Evolutionary conservation across 2,888 invertebrate genomes (phyloP), one percentile per base, ranked within the genome.

Genomic region (Apoda limacodes): DNA sequence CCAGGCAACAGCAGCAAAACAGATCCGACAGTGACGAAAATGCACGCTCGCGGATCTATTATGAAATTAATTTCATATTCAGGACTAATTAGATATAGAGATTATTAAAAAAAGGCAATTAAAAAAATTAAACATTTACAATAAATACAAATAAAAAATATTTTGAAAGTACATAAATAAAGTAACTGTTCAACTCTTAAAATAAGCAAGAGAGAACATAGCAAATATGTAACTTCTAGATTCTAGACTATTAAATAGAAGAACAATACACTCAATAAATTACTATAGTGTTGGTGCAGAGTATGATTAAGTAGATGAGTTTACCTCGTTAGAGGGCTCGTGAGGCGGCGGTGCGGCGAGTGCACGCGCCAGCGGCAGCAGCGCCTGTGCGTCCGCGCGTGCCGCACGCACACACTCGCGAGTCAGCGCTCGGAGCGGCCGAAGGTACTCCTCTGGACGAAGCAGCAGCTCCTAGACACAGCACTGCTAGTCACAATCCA

Each of bases 361-460:
- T 0, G 89, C 88, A 30, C 89, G 86, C 32, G 92, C 92, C 38
- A 98, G 88, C 30, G 87, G 87, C 11, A 88, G 72, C 34, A 96
- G 83, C 56, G 90, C 91, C 27, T 86, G 55, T 91, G 95, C 64
- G 88, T 89, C 36, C 86, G 85, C 60, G 1, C 95, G 90, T 85
- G 37, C 93, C 72, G 91, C 89, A 9, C 96, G 86, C 28, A 94
- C 91, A 39, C 95, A 89, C 78, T 98, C 98, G 31, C 97, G 85
- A 0, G 96, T 78, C 39, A 98, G 82, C 4, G 91, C 89, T 2
- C 97, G 85, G 44, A 98, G 66, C 1, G 95, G 91, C 2, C 95
- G 85, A 36, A 95, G 75, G 65, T 93, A 96, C 67, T 98, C 98
- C 45, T 98, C 98, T 9, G 92, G 85, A 34, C 92, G 90, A 41